A percentile compares a stretch with the other conserved stretches of the same genome.
Conservation (phyloP, 2,113 vertebrate genomes). For the Mirza zaza region DNA sequence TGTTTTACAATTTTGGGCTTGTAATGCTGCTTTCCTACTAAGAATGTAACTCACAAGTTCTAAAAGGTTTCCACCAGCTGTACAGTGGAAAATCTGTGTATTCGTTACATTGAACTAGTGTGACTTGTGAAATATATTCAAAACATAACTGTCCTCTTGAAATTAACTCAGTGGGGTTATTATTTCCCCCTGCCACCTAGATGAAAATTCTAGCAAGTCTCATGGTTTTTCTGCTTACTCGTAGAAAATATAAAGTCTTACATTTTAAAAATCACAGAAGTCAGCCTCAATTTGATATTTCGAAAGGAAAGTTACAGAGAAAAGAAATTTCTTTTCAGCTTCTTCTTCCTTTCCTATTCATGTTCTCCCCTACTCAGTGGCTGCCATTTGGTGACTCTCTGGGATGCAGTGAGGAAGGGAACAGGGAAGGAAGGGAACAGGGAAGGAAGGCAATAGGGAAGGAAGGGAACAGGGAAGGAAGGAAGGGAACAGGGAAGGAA, state of each 20-base stretch:
- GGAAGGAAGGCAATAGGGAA: too few relatives aligned
- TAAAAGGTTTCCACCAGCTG: conserved; percentile 4
- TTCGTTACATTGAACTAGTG: background rate
- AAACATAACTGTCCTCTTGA: conserved; percentile 59
- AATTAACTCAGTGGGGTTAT: background rate
- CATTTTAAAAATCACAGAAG: conserved; percentile 14
- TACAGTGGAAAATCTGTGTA: conserved; percentile 36
- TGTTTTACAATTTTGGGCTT: background rate
- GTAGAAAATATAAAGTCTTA: conserved; percentile 13
- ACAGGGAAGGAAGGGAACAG: background rate
- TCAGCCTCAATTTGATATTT: background rate
- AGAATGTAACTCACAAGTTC: background rate
- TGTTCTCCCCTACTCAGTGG: background rate
- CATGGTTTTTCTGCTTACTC: conserved; percentile 33
- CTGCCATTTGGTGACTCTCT: background rate
- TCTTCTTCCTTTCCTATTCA: background rate
- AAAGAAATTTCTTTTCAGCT: background rate
- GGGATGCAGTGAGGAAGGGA: background rate
- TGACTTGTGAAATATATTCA: conserved; percentile 41
- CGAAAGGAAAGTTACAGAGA: conserved; percentile 25
- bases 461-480: too few relatives aligned
- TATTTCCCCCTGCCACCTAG: background rate
- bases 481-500: too few relatives aligned
- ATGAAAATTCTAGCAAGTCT: conserved; percentile 42
- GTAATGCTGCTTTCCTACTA: background rate